phyloP scores from a whole-genome alignment of 2,888 invertebrate genomes.

The Mechanitis messenoides region DNA sequence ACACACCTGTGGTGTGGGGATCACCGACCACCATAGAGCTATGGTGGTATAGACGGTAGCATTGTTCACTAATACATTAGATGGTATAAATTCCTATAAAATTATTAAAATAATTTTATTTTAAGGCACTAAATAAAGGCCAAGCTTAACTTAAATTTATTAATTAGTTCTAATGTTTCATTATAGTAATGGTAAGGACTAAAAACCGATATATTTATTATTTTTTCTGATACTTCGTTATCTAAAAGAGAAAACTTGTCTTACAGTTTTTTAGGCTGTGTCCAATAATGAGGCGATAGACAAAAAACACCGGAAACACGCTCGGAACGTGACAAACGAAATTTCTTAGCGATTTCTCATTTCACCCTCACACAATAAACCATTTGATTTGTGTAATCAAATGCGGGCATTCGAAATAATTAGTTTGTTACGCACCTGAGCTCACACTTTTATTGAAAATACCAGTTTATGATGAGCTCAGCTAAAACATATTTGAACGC shows the following conservation, averaged over 20 bases:
- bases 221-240: too few relatives aligned
- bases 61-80: background rate
- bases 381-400: constrained; percentile 77
- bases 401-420: constrained; percentile 75
- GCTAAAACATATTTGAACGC: constrained; percentile 1
- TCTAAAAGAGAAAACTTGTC: constrained; percentile 21
- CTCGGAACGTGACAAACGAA: constrained; percentile 70
- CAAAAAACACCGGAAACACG: constrained; percentile 68
- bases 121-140: too few relatives aligned
- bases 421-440: constrained; percentile 76
- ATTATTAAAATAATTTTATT: too few relatives aligned
- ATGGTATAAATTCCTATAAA: too few relatives aligned
- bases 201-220: too few relatives aligned
- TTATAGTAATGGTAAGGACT: too few relatives aligned
- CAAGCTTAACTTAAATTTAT: too few relatives aligned
- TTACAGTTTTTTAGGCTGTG: constrained; percentile 16
- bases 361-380: constrained; percentile 65
- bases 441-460: constrained; percentile 52
- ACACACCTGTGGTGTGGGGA: constrained; percentile 65
- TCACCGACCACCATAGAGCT: constrained; percentile 35
- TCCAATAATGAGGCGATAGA: constrained; percentile 58
- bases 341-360: constrained; percentile 76
- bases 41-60: constrained; percentile 15
- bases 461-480: constrained; percentile 23
- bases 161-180: too few relatives aligned